These are phyloP conservation scores for Verasper variegatus DNA, from an alignment of 2,113 vertebrate species.

Conservation along the genomic window DNA sequence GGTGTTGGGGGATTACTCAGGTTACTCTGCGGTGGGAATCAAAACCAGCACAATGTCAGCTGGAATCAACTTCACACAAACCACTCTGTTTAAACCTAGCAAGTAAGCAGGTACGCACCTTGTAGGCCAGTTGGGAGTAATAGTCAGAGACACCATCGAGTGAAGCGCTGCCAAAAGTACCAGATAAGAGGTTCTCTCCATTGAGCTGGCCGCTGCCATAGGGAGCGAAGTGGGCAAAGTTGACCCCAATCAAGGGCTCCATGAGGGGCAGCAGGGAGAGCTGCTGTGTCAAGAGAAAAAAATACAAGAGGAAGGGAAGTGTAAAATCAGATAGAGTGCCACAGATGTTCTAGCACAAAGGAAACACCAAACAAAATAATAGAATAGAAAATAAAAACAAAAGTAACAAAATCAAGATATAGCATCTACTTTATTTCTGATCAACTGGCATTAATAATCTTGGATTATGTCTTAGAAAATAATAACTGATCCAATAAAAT, in stretches of 20 bases:
- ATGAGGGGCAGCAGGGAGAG: constrained; percentile 96
- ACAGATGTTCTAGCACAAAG: neutral
- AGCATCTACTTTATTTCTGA: no score
- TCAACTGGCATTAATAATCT: no score
- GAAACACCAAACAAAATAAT: neutral
- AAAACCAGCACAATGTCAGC: constrained; percentile 38
- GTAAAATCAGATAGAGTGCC: neutral
- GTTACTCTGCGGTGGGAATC: constrained; percentile 91
- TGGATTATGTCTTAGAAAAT: no score
- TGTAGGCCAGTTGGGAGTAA: constrained; percentile 97
- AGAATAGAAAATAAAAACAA: neutral
- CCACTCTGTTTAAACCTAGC: neutral
- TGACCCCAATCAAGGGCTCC: constrained; percentile 96
- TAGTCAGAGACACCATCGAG: constrained; percentile 97
- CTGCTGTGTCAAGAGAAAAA: constrained; percentile 81
- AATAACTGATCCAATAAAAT: no score
- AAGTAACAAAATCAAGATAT: neutral
- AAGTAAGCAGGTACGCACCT: constrained; percentile 66
- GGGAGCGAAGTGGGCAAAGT: constrained; percentile 96
- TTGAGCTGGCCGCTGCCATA: constrained; percentile 94
- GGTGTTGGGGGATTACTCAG: constrained; percentile 98
- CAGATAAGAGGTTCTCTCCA: constrained; percentile 92
- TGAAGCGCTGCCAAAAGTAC: constrained; percentile 94
- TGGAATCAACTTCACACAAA: constrained; percentile 1
- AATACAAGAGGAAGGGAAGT: neutral